Evolutionary conservation across 2,113 vertebrate genomes (phyloP).

Genomic region (Platanista minor): DNA sequence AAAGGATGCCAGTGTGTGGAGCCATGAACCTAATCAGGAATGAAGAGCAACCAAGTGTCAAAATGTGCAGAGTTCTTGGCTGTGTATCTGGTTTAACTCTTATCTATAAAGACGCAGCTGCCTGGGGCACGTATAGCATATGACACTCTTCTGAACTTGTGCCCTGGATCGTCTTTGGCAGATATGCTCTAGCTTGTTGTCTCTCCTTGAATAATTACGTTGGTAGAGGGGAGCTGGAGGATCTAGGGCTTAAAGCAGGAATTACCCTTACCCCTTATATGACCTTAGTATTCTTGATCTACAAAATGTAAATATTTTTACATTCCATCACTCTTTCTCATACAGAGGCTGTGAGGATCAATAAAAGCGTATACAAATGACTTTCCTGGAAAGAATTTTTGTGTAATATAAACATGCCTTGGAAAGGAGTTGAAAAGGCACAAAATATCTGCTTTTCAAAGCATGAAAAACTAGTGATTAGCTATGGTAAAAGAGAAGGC

Average conservation of each 20-base stretch:
- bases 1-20: background rate
- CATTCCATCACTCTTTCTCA: background rate
- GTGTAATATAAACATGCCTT: slow-evolving; percentile 40
- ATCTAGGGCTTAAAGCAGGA: background rate
- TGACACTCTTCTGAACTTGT: background rate
- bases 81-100: background rate
- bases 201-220: background rate
- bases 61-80: background rate
- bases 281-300: background rate
- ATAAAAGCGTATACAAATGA: slow-evolving; percentile 26
- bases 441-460: slow-evolving; percentile 35
- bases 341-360: background rate
- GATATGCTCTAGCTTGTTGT: background rate
- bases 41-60: background rate
- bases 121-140: background rate
- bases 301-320: slow-evolving; percentile 22
- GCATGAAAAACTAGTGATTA: slow-evolving; percentile 63
- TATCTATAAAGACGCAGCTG: background rate
- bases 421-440: slow-evolving; percentile 44
- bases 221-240: background rate
- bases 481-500: slow-evolving; percentile 40
- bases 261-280: background rate
- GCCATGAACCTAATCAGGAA: background rate
- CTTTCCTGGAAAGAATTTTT: slow-evolving; percentile 50
- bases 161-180: background rate